phyloP scores from a whole-genome alignment of 2,113 vertebrate genomes.

The Rhea pennata region DNA sequence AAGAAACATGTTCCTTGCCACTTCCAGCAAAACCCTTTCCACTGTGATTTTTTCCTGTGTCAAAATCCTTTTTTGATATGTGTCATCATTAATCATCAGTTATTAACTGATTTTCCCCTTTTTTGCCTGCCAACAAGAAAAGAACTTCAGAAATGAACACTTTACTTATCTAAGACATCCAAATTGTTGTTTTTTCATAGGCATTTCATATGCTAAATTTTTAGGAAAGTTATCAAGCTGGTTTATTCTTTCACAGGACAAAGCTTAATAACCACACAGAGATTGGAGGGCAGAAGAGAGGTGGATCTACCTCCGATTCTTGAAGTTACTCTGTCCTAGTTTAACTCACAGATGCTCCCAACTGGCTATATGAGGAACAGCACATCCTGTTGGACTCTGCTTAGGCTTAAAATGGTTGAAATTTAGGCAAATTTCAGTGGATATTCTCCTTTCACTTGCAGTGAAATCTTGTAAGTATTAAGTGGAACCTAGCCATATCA shows the following conservation, averaged over 20 bases:
- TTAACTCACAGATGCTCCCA: background rate
- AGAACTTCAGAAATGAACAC: background rate
- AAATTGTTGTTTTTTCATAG: background rate
- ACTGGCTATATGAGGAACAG: background rate
- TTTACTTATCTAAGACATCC: background rate
- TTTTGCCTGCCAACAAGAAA: background rate
- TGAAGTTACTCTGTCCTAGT: background rate
- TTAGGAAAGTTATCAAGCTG: background rate
- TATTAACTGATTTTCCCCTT: background rate
- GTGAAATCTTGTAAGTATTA: background rate
- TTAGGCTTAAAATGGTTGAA: background rate
- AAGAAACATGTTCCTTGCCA: background rate
- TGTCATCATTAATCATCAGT: background rate
- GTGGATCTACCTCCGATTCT: background rate
- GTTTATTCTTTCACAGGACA: background rate
- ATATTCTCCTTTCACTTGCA: background rate
- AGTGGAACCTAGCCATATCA: background rate
- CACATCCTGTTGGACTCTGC: background rate
- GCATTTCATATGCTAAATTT: background rate
- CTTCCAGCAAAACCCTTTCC: background rate
- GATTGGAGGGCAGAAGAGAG: background rate
- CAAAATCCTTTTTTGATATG: background rate
- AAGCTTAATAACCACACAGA: background rate
- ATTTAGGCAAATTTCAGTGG: background rate
- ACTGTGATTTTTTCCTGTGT: background rate